Percentiles rank a stretch among this genome's conserved stretches.
Evolutionary conservation across 1,140 invertebrate species (phyloP).

Genomic region (Philotrypesis tridentata): DNA sequence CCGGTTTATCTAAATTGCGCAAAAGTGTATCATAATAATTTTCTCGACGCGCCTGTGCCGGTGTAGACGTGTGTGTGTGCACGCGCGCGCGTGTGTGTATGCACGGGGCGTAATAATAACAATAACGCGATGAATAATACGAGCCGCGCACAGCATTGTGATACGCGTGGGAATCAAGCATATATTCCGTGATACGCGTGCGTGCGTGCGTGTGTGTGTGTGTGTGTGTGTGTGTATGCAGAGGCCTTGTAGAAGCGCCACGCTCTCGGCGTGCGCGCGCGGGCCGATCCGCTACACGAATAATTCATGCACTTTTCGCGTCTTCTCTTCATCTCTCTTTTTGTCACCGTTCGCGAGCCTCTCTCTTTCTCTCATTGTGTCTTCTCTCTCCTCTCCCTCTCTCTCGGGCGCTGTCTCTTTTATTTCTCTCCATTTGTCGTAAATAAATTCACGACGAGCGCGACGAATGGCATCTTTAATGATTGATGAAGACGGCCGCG

Average conservation of each 20-base stretch:
- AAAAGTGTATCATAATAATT: neutral
- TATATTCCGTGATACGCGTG: too few relatives aligned
- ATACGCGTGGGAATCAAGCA: slow-evolving; percentile 57
- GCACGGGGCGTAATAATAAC: too few relatives aligned
- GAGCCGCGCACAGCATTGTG: neutral
- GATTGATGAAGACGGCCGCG: slow-evolving; percentile 49
- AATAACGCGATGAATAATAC: neutral
- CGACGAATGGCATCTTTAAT: slow-evolving; percentile 51
- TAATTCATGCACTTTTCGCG: slow-evolving; percentile 61
- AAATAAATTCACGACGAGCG: slow-evolving; percentile 51
- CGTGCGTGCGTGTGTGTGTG: neutral
- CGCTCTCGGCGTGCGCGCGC: slow-evolving; percentile 45
- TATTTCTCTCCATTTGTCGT: slow-evolving; percentile 49
- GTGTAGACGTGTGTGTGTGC: neutral
- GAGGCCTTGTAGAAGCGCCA: too few relatives aligned
- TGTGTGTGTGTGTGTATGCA: neutral
- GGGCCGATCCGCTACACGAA: slow-evolving; percentile 49
- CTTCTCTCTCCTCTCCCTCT: neutral
- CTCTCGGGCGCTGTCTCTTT: slow-evolving; percentile 36
- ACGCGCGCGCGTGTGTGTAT: neutral
- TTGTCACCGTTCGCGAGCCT: slow-evolving; percentile 28
- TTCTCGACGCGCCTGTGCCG: too few relatives aligned
- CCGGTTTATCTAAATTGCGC: slow-evolving; percentile 19
- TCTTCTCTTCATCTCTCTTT: slow-evolving; percentile 42
- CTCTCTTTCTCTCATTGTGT: slow-evolving; percentile 27